Percentiles rank a stretch among this genome's conserved stretches.
Evolutionary conservation across 1,140 invertebrate genomes (phyloP).

Genomic region (Apis laboriosa): DNA sequence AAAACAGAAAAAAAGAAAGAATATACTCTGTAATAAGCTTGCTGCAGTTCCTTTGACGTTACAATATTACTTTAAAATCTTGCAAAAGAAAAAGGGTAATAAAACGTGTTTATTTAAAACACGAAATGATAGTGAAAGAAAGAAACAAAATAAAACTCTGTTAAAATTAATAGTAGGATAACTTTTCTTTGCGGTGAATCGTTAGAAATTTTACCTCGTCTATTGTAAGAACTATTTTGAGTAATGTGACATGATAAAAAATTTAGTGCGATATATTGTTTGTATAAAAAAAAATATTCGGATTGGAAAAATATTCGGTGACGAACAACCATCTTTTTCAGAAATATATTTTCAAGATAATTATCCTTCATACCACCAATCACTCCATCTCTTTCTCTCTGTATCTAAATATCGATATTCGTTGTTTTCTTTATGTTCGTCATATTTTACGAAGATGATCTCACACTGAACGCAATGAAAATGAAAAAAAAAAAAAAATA

Average conservation of each 20-base stretch:
- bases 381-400: conserved; percentile 33
- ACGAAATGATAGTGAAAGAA: not conserved
- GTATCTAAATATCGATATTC: conserved; percentile 10
- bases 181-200: not conserved
- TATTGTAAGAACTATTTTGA: not conserved
- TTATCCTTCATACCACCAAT: not conserved
- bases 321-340: not conserved
- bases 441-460: conserved; percentile 14
- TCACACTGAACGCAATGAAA: conserved; percentile 1
- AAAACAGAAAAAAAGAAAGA: not conserved
- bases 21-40: conserved; percentile 55
- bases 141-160: not conserved
- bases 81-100: not conserved
- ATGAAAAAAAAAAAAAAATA: not conserved
- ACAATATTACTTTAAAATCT: conserved; percentile 61
- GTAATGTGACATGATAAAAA: not conserved
- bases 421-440: conserved; percentile 26
- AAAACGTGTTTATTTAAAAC: not conserved
- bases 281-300: conserved; percentile 22
- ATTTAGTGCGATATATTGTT: conserved; percentile 13
- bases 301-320: not conserved
- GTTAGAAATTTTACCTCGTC: conserved; percentile 14
- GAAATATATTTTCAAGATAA: not conserved
- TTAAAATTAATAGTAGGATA: conserved; percentile 4
- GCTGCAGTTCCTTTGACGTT: conserved; percentile 56